Base-by-base conservation (phyloP, 2,797 vertebrate genomes). In the Tadarida brasiliensis region DNA sequence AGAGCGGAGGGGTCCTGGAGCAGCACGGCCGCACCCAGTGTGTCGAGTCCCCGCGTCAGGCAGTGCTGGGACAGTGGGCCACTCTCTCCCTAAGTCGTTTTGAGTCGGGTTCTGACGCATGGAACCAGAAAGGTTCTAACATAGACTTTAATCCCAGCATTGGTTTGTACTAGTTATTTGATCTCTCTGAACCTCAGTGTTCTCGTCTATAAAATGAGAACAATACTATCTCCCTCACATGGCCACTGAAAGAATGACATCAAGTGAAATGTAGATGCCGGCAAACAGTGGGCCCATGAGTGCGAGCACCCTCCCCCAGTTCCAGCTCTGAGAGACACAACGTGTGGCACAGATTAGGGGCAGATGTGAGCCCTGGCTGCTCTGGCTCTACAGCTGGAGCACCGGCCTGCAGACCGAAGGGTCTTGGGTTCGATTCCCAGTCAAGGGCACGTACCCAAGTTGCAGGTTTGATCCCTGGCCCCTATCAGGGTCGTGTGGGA, bases 291-390 rank as follows among this genome's bases (percentile, higher is more conserved):
- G 87, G 17, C 56, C 83, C 12, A 15, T 6, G 56, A 83, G 49
- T n/a, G 35, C n/a, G 56, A 51, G 15, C n/a, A 22, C 11, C 63
- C 16, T 78, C 49, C 47, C 33, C 26, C 24, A 4, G 30, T 59
- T 85, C 61, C 86, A 96, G 76, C 94, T 84, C 33, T 63, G 26
- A 94, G 8, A 11, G 56, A 9, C 78, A 78, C 8, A 91, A 87
- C 39, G 11, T 70, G 80, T 17, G 57, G 77, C 39, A 56, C 68
- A 35, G 87, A 91, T 71, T 92, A 28, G 28, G 93, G 96, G 30
- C 56, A 70, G 28, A 88, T 49, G 47, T 76, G 49, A 95, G 39
- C 39, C 39, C 39, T 7, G 7, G 39, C 39, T 44, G 39, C 39
- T 44, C 39, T 44, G 39, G 39, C 39, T 44, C 39, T 44, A 7